These are phyloP conservation scores for Agrotis segetum DNA, from an alignment of 2,888 invertebrate species.

Conservation along the genomic window DNA sequence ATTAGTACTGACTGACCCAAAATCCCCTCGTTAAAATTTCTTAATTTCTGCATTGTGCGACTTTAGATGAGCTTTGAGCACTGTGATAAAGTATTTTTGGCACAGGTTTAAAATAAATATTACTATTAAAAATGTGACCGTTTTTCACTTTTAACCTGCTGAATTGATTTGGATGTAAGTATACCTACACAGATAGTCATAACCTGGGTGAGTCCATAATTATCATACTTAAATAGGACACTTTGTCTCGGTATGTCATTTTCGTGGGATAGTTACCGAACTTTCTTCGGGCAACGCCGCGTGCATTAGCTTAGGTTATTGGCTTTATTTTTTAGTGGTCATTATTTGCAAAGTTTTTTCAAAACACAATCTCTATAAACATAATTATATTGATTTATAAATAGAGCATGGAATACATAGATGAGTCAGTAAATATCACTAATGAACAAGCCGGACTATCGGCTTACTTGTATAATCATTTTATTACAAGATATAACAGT, in stretches of 20 bases:
- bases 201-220: too few relatives aligned
- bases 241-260: too few relatives aligned
- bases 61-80: neutral
- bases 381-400: too few relatives aligned
- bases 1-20: conserved; percentile 17
- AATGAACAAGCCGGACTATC: conserved; percentile 3
- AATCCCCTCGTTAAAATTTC: conserved; percentile 17
- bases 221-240: too few relatives aligned
- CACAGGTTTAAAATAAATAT: neutral
- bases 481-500: conserved; percentile 17
- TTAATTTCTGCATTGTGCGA: conserved; percentile 14
- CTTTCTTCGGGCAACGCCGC: too few relatives aligned
- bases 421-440: conserved; percentile 15
- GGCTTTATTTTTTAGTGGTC: neutral
- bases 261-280: too few relatives aligned
- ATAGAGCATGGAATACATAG: neutral
- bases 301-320: neutral
- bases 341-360: neutral
- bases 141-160: too few relatives aligned
- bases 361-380: too few relatives aligned
- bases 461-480: neutral
- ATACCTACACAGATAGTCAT: too few relatives aligned
- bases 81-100: neutral
- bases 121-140: too few relatives aligned
- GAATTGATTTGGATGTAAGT: too few relatives aligned